These are phyloP conservation scores for Agrypnus murinus DNA, from an alignment of 2,888 invertebrate genomes.

Conservation along the genomic window DNA sequence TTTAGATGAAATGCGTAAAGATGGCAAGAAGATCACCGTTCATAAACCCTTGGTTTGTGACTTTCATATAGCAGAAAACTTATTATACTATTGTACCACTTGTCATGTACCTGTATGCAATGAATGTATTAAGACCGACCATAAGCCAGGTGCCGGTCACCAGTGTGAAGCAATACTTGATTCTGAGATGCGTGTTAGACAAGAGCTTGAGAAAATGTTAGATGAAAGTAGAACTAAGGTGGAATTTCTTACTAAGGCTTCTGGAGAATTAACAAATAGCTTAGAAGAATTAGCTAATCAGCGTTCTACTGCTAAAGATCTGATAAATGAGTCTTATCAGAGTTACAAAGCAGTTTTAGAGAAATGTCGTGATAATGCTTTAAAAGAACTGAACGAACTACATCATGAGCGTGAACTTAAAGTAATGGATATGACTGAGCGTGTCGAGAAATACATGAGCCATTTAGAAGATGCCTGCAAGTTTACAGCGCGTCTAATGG, in stretches of 20 bases:
- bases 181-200: slow-evolving; percentile 83
- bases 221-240: slow-evolving; percentile 85
- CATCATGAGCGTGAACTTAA: slow-evolving; percentile 91
- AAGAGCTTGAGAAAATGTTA: slow-evolving; percentile 84
- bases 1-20: slow-evolving; percentile 88
- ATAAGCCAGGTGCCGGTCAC: slow-evolving; percentile 87
- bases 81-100: slow-evolving; percentile 91
- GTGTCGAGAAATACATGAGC: slow-evolving; percentile 87
- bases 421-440: slow-evolving; percentile 88
- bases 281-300: slow-evolving; percentile 91
- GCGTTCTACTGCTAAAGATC: slow-evolving; percentile 87
- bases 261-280: slow-evolving; percentile 83
- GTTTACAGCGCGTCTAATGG: slow-evolving; percentile 87
- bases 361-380: slow-evolving; percentile 83
- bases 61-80: slow-evolving; percentile 86
- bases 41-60: slow-evolving; percentile 93
- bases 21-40: slow-evolving; percentile 85
- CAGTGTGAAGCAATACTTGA: slow-evolving; percentile 88
- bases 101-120: slow-evolving; percentile 92
- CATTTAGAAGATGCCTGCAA: slow-evolving; percentile 91
- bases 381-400: slow-evolving; percentile 82
- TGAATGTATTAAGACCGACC: slow-evolving; percentile 89
- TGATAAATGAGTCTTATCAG: slow-evolving; percentile 87
- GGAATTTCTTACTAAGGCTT: slow-evolving; percentile 84
- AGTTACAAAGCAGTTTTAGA: slow-evolving; percentile 89